Evolutionary conservation across 2,113 vertebrate species (phyloP).

Genomic region (Myocastor coypus): DNA sequence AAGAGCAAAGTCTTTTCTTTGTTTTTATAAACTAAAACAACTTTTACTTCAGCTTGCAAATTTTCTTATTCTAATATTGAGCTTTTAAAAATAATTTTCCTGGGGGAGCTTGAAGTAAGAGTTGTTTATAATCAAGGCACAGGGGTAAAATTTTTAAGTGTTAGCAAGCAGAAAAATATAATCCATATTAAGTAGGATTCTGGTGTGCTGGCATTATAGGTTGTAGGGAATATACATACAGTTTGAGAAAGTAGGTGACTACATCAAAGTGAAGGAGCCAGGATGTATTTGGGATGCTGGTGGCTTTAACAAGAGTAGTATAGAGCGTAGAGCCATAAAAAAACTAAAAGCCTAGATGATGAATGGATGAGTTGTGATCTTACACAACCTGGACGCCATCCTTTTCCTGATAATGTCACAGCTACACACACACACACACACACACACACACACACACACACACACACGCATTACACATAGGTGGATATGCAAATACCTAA

Average conservation of each 20-base stretch:
- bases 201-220: neutral
- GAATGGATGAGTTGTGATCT: neutral
- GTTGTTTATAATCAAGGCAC: constrained; percentile 43
- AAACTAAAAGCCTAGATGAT: neutral
- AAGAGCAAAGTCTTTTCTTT: neutral
- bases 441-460: neutral
- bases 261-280: neutral
- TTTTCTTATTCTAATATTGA: constrained; percentile 19
- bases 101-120: neutral
- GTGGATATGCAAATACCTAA: neutral
- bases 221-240: neutral
- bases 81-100: neutral
- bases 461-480: too few species aligned
- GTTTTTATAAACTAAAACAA: neutral
- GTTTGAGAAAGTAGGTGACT: neutral
- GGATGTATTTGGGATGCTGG: neutral
- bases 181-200: neutral
- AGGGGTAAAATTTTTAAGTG: neutral
- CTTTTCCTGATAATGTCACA: neutral
- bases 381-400: neutral
- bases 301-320: neutral
- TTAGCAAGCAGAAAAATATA: constrained; percentile 19
- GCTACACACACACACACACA: neutral
- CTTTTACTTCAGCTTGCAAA: neutral
- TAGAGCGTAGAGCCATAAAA: neutral